phyloP scores from a whole-genome alignment of 2,113 vertebrate genomes.

The Cyphomyrus plagiostoma region DNA sequence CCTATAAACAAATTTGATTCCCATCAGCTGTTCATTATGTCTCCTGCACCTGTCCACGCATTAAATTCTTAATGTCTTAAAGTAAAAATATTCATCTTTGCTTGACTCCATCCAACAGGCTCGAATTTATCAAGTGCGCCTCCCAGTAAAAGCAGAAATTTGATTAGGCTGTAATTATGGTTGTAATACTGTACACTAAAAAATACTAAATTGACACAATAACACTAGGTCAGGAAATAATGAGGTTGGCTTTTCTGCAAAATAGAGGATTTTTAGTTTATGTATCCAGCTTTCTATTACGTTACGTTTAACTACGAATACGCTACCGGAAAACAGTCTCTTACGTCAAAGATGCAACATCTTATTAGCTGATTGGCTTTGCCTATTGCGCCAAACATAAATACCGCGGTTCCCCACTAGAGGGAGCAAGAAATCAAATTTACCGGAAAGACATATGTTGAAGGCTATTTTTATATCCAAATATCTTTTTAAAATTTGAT shows the following conservation, averaged over 20 bases:
- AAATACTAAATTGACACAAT: not conserved
- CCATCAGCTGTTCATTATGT: not conserved
- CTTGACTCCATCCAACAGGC: not conserved
- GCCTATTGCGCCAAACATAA: not conserved
- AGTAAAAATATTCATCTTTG: not conserved
- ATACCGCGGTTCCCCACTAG: slow-evolving; percentile 6
- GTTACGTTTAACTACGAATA: not conserved
- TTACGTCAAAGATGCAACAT: not conserved
- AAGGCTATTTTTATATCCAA: not conserved
- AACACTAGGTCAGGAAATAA: not conserved
- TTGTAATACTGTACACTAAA: not conserved
- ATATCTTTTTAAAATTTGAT: not conserved
- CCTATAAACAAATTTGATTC: not conserved
- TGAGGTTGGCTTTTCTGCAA: not conserved
- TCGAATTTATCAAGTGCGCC: not conserved
- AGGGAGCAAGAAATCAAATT: slow-evolving; percentile 2
- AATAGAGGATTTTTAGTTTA: not conserved
- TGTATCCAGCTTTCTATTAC: not conserved
- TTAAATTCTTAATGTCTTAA: not conserved
- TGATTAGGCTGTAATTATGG: not conserved
- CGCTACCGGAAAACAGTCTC: not conserved
- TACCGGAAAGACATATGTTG: not conserved
- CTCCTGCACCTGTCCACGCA: not conserved
- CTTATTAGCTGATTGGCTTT: not conserved
- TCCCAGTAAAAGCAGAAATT: not conserved